Evolutionary conservation across 2,113 vertebrate genomes (phyloP), one percentile per base, ranked within the genome.

Genomic region (Hiodon alosoides): DNA sequence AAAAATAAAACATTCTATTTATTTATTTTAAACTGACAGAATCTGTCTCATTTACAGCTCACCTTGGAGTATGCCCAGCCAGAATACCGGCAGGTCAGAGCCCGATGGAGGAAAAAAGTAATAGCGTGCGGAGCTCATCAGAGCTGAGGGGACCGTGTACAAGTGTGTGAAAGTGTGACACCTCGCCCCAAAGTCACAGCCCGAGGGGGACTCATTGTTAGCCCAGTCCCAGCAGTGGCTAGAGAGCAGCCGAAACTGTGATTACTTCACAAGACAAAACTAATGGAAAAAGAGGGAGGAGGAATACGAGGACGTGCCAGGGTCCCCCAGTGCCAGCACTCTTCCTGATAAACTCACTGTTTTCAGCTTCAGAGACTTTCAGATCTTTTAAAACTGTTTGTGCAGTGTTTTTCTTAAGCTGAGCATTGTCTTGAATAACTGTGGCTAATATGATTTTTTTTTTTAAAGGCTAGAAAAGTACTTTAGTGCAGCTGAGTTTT

Each of bases 261-360:
- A 67, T 79, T 77, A 73, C 74, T 74, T 54, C 59, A 79, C 70
- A 74, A 70, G 77, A 55, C 84, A 75, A 76, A 83, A 79, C 67
- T 78, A 82, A 80, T 7, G 75, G 77, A 58, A 57, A 83, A n/a
- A 76, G 54, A 78, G 78, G 77, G 1, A 79, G 77, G 86, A 76
- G 61, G 13, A 47, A 7, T 7, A 2, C 5, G 13, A 7, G 8
- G 65, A 50, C 14, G 14, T 13, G n/a, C 14, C 53, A 11, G 2
- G 67, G 10, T 69, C 65, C 51, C 47, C 66, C 51, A 3, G 48
- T 7, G 10, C 58, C 58, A 9, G 58, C 14, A 16, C 65, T 47
- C 65, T 48, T 4, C 54, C 47, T 62, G 11, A 50, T 9, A 16
- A 51, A 72, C 58, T 17, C n/a, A 61, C 17, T 31, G 48, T 72